These are phyloP conservation scores for Lottia gigantea DNA, from an alignment of 2,888 invertebrate species.

Conservation along the genomic window DNA sequence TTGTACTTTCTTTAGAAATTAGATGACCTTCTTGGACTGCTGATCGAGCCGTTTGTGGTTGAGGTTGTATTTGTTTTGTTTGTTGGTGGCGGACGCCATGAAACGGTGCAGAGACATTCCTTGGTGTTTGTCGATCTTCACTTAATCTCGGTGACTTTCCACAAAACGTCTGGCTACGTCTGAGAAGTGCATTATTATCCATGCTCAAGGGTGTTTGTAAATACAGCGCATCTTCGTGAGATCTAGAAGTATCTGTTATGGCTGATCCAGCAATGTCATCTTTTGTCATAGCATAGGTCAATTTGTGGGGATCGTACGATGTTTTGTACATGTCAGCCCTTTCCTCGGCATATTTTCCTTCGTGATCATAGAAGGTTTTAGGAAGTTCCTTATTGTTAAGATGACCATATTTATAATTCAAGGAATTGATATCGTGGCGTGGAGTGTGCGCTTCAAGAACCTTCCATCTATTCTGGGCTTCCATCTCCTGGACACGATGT, in stretches of 20 bases:
- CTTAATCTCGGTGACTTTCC: constrained; percentile 41
- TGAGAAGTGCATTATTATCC: constrained; percentile 49
- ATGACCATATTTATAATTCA: constrained; percentile 53
- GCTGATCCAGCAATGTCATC: constrained; percentile 46
- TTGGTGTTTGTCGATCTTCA: constrained; percentile 37
- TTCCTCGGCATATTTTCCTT: constrained; percentile 63
- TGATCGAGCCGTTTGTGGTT: constrained; percentile 16
- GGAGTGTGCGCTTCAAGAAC: constrained; percentile 57
- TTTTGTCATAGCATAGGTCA: constrained; percentile 56
- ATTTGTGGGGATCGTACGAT: constrained; percentile 58
- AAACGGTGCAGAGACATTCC: constrained; percentile 29
- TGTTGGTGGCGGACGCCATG: constrained; percentile 9
- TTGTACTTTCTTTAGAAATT: constrained; percentile 49
- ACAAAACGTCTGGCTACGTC: constrained; percentile 47
- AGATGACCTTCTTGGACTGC: constrained; percentile 30
- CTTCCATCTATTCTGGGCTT: constrained; percentile 60
- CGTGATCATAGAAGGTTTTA: constrained; percentile 61
- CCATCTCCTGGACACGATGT: constrained; percentile 57
- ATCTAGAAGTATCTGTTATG: constrained; percentile 52
- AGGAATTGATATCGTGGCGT: constrained; percentile 52
- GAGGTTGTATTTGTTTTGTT: constrained; percentile 13
- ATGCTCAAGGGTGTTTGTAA: constrained; percentile 49
- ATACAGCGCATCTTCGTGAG: constrained; percentile 56
- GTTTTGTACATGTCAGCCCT: constrained; percentile 64
- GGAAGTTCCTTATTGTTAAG: constrained; percentile 49